Evolutionary conservation across 2,113 vertebrate species (phyloP), one percentile per base, ranked within the genome.

Genomic region (Strigops habroptila): DNA sequence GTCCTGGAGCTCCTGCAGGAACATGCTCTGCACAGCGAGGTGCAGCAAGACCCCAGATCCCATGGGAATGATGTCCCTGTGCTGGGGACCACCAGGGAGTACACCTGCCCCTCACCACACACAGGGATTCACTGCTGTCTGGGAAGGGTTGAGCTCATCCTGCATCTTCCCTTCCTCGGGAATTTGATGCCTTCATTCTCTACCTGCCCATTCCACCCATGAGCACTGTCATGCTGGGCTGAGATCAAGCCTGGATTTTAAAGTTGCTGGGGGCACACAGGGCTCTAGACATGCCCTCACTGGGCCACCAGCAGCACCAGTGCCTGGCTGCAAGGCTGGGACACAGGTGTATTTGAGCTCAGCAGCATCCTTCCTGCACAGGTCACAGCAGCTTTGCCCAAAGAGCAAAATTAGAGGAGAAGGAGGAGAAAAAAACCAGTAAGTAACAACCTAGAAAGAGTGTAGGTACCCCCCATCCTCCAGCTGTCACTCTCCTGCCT

Each of bases 31-130:
- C 75, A 65, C 27, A 12, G 48, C 0, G 4, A 33, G 71, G 37
- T 7, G 25, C 14, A 27, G 22, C 0, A 0, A n/a, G 62, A 68
- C 6, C 15, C n/a, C 21, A 7, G 7, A 0, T 23, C 46, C 84
- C 43, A 1, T 4, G 27, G 77, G 82, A 82, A 67, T 2, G 6
- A 17, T 14, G 30, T 35, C 23, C 65, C 65, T 13, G 35, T 21
- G 70, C 23, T 43, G 30, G 75, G 46, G 12, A 63, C 13, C 14
- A 0, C 44, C 0, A 0, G n/a, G 51, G 44, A 90, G 25, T 0
- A 8, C 75, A 62, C 19, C 28, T 39, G 1, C 35, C 5, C 19
- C 37, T 52, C 16, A 3, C 10, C 63, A 41, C 37, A 1, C 25
- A 1, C 5, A 9, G 44, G 30, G 30, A 49, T 41, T 52, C 10